These are phyloP conservation scores for Ariolimax columbianus DNA, from an alignment of 2,888 invertebrate genomes.

Conservation along the genomic window DNA sequence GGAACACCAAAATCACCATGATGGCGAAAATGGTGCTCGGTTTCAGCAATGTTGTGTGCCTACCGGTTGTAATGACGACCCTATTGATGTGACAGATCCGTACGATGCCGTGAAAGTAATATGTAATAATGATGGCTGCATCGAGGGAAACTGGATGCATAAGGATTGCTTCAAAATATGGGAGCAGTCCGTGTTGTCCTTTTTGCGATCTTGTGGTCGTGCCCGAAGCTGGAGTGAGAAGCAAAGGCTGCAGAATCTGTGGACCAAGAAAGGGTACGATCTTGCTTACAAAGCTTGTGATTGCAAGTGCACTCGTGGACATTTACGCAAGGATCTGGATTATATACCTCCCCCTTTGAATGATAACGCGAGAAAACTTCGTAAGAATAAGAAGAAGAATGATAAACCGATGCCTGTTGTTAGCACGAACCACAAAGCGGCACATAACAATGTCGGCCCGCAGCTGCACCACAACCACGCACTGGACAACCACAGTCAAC, in stretches of 20 bases:
- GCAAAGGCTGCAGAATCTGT: constrained; percentile 94
- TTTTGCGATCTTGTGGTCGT: constrained; percentile 92
- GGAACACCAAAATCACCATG: constrained; percentile 50
- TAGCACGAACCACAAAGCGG: constrained; percentile 65
- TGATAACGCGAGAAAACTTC: constrained; percentile 79
- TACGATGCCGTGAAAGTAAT: constrained; percentile 87
- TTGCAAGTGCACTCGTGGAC: constrained; percentile 94
- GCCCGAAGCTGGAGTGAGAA: constrained; percentile 96
- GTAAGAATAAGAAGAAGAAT: constrained; percentile 84
- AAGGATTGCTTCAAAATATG: constrained; percentile 95
- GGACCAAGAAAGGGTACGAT: constrained; percentile 99
- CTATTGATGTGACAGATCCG: constrained; percentile 70
- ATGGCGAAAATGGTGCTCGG: constrained; percentile 48
- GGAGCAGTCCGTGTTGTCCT: constrained; percentile 92
- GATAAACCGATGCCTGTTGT: constrained; percentile 83
- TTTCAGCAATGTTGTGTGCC: constrained; percentile 69
- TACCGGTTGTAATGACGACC: constrained; percentile 64
- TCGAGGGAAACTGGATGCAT: constrained; percentile 94
- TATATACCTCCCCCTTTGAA: constrained; percentile 84
- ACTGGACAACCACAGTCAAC: constrained; percentile 46
- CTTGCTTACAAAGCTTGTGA: constrained; percentile 96
- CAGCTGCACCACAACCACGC: constrained; percentile 74
- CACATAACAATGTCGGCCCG: constrained; percentile 77
- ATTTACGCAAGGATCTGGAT: constrained; percentile 94
- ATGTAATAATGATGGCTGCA: constrained; percentile 96